phyloP scores from a whole-genome alignment of 2,888 invertebrate species.

The Capitulum mitella region DNA sequence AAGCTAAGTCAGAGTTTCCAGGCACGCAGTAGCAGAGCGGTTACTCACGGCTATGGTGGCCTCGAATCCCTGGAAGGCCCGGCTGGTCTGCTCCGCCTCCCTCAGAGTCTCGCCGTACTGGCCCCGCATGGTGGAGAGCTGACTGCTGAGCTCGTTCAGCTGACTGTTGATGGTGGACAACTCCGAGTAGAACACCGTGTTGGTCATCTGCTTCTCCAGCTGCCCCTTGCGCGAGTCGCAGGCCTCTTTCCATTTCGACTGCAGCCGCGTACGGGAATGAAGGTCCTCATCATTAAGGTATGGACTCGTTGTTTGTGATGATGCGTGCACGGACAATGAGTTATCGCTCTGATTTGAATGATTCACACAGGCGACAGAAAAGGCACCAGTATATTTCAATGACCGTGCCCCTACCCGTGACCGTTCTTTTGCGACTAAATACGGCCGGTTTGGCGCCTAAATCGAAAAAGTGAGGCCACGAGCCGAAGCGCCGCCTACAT shows the following conservation, averaged over 20 bases:
- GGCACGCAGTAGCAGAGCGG: background rate
- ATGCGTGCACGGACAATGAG: no score
- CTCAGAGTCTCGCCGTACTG: conserved; percentile 65
- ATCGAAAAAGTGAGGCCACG: no score
- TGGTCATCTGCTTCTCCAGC: conserved; percentile 51
- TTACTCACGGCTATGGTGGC: conserved; percentile 63
- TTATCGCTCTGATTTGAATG: no score
- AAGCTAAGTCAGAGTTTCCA: no score
- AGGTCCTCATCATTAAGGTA: no score
- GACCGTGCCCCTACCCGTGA: no score
- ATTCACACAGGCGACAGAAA: no score
- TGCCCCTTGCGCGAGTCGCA: conserved; percentile 54
- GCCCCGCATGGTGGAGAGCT: conserved; percentile 56
- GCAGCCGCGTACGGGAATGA: conserved; percentile 38
- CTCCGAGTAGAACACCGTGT: background rate
- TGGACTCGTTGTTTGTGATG: no score
- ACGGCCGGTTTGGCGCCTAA: no score
- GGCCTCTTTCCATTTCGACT: conserved; percentile 57
- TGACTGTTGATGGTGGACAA: conserved; percentile 56
- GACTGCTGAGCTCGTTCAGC: conserved; percentile 58
- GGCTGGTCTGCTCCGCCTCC: conserved; percentile 60
- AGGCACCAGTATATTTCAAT: no score
- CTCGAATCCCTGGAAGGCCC: conserved; percentile 67
- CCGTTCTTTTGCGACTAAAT: no score
- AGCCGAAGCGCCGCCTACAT: no score